Evolutionary conservation across 2,888 invertebrate genomes (phyloP), one percentile per base, ranked within the genome.

Genomic region (Tenthredo amoena): DNA sequence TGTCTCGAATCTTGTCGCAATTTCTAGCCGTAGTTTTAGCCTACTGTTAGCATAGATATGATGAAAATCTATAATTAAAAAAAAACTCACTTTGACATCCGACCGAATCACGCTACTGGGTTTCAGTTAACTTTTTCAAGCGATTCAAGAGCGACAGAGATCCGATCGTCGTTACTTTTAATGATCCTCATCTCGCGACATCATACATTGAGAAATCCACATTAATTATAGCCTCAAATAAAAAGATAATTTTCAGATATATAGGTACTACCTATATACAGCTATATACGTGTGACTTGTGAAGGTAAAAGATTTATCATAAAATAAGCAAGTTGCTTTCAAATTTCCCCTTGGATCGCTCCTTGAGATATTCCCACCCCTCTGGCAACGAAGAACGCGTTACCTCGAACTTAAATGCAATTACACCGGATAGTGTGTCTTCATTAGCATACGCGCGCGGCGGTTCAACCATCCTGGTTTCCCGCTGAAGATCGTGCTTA

Each of bases 391-490:
- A 15, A 40, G 77, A 77, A 50, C 43, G 65, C 68, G 68, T 83
- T 83, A 83, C 68, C 26, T 83, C 83, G 47, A 68, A 71, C 68
- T 83, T 68, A 50, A 83, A 68, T 83, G 83, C 43, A 83, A 83
- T 71, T 83, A 83, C 47, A 83, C 43, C 5, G 26, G 71, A 47
- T 71, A 65, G 83, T 71, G 83, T 83, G 83, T 83, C 83, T 83
- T 83, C 65, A 83, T 83, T 83, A 83, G 83, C 83, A 83, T 83
- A 83, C 65, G 83, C 47, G 68, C 47, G 10, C 83, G 34, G 26
- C 83, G 68, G 68, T 71, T 71, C 21, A 83, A 71, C 68, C 68
- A 68, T 65, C 43, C 34, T n/a, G 68, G 65, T 47, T 50, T 47
- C 34, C 83, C 15, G 68, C 31, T 43, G 65, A 43, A 83, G 71